Evolutionary conservation across 2,797 vertebrate species (phyloP).

Genomic region (Thaleichthys pacificus): DNA sequence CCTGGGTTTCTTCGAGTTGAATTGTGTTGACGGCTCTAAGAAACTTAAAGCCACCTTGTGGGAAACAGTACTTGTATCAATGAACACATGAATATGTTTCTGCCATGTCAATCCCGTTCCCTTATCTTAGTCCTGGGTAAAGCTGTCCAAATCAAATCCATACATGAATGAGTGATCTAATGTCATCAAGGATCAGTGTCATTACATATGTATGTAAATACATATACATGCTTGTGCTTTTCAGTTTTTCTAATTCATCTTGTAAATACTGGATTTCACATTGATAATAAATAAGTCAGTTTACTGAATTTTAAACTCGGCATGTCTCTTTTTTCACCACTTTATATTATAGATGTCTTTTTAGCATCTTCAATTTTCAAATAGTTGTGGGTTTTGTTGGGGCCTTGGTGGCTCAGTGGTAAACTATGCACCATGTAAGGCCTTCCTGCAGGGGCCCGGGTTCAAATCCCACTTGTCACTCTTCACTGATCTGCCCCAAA

Average conservation of each 20-base stretch:
- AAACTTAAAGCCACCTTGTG: too few relatives aligned
- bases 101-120: too few relatives aligned
- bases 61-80: too few relatives aligned
- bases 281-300: constrained; percentile 53
- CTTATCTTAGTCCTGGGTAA: neutral
- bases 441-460: too few relatives aligned
- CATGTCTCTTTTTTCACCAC: neutral
- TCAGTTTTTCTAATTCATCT: constrained; percentile 20
- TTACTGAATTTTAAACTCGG: neutral
- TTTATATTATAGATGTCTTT: neutral
- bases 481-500: too few relatives aligned
- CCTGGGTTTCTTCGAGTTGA: constrained; percentile 27
- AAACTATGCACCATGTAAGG: too few relatives aligned
- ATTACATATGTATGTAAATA: neutral
- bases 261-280: constrained; percentile 60
- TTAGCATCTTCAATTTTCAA: neutral
- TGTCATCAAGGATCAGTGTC: neutral
- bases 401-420: neutral
- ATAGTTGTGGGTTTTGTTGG: neutral
- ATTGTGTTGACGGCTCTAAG: too few relatives aligned
- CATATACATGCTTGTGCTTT: constrained; percentile 23
- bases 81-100: too few relatives aligned
- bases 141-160: constrained; percentile 13
- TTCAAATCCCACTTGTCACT: too few relatives aligned
- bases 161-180: neutral